A percentile compares a stretch with the other conserved stretches of the same genome.
These are phyloP conservation scores for Axea sp. DNA, from an alignment of 2,888 invertebrate genomes.

Conservation along the genomic window DNA sequence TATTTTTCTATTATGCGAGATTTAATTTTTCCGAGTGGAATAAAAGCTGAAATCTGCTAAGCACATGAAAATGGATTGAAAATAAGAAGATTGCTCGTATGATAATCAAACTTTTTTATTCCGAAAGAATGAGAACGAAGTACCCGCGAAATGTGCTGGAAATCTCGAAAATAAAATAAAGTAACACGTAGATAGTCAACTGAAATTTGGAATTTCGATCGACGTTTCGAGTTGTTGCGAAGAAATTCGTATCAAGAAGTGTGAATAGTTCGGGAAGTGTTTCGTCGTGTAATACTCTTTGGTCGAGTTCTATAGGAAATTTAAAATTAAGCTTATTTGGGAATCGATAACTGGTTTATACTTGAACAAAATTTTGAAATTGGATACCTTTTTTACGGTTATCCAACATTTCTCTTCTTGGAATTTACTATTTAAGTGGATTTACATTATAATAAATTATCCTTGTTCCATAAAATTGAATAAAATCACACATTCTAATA, in stretches of 20 bases:
- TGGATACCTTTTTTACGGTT: conserved; percentile 14
- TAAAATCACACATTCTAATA: too few relatives aligned
- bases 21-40: conserved; percentile 18
- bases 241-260: conserved; percentile 10
- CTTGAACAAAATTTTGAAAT: conserved; percentile 31
- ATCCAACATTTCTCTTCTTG: too few relatives aligned
- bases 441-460: too few relatives aligned
- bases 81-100: conserved; percentile 22
- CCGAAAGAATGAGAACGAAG: background rate
- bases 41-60: conserved; percentile 16
- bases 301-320: conserved; percentile 5
- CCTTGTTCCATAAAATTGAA: too few relatives aligned
- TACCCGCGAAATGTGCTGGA: conserved; percentile 1
- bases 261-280: conserved; percentile 4
- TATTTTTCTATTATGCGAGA: conserved; percentile 24
- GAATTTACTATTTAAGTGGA: too few relatives aligned
- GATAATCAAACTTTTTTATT: conserved; percentile 24
- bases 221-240: conserved; percentile 16
- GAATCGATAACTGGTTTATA: conserved; percentile 26
- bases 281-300: conserved; percentile 8
- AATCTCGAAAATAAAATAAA: conserved; percentile 3
- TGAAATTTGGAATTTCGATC: conserved; percentile 11
- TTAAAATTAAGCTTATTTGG: conserved; percentile 35
- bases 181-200: too few relatives aligned
- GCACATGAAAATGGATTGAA: conserved; percentile 27